Evolutionary conservation across 1,140 invertebrate species (phyloP).

Genomic region (Atta cephalotes): DNA sequence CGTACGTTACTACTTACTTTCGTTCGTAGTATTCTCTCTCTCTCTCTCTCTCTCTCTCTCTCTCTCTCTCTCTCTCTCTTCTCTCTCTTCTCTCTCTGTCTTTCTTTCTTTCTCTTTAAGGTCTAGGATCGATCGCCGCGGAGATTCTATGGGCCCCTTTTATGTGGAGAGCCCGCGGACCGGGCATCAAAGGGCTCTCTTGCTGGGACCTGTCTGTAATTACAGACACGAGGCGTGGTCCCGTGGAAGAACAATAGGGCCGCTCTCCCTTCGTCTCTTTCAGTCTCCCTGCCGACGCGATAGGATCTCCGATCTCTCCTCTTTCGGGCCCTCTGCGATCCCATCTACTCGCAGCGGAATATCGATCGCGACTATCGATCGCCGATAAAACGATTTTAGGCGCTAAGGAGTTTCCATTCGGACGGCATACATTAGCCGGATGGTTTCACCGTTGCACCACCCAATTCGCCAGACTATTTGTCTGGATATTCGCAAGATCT

Average conservation of each 20-base stretch:
- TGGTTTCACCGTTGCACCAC: slow-evolving; percentile 42
- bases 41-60: neutral
- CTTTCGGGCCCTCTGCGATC: slow-evolving; percentile 82
- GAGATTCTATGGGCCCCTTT: slow-evolving; percentile 71
- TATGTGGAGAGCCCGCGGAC: slow-evolving; percentile 74
- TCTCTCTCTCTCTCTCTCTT: neutral
- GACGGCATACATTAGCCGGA: slow-evolving; percentile 78
- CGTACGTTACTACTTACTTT: too few relatives aligned
- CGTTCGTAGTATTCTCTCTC: too few relatives aligned
- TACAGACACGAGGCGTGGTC: slow-evolving; percentile 86
- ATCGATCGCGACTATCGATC: slow-evolving; percentile 83
- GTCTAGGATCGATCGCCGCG: slow-evolving; percentile 77
- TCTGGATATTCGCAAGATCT: neutral
- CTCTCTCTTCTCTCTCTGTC: neutral
- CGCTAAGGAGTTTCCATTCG: slow-evolving; percentile 83
- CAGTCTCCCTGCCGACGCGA: slow-evolving; percentile 67
- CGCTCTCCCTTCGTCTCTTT: slow-evolving; percentile 74
- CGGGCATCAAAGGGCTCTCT: slow-evolving; percentile 84
- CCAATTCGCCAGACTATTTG: slow-evolving; percentile 66
- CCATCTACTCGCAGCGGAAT: slow-evolving; percentile 79
- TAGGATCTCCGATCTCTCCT: slow-evolving; percentile 80
- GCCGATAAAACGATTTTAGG: slow-evolving; percentile 83
- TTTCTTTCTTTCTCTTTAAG: slow-evolving; percentile 14
- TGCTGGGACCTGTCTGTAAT: slow-evolving; percentile 84
- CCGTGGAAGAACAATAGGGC: slow-evolving; percentile 84